Evolutionary conservation across 2,888 invertebrate species (phyloP), one percentile per base, ranked within the genome.

Genomic region (Strigamia maritima): DNA sequence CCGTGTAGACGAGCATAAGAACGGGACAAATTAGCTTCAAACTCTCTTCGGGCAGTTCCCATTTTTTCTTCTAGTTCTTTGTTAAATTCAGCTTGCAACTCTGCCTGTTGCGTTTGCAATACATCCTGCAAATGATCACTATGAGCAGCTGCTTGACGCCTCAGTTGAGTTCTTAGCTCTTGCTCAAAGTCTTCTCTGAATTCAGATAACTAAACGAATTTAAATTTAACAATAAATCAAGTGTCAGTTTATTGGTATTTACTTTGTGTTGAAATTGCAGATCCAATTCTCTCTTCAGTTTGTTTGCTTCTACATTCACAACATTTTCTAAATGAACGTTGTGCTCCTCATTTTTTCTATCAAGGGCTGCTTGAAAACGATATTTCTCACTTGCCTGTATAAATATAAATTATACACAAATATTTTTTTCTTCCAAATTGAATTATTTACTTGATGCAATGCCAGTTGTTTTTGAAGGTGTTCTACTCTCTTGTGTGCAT

Each of bases 81-180:
- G 79, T 85, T 84, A 81, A 84, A 85, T 75, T 86, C 84, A 77
- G 84, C 82, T 79, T 89, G 88, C 84, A 90, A 84, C 85, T 90
- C 88, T 85, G 89, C 86, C 84, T 91, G 86, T 83, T 90, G 87
- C 80, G 88, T 87, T 4, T 87, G 86, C 16, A 97, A 87, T 0
- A 91, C 91, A 83, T 93, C 93, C 70, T 89, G 89, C 80, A 94
- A 85, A 82, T 94, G 92, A 85, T 96, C 95, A 76, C 91, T 89
- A 86, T 97, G 95, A 0, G 95, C 91, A 83, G 95, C 94, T 1
- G 92, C 90, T 84, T 97, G 96, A 78, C 93, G 90, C 84, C 93
- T 93, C 80, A 98, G 85, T 83, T 95, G 92, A 16, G 90, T 89
- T 74, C 93, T 90, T 79, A 96, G 86, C 81, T 92, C 92, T 76